Conservation (phyloP, 1,140 invertebrate species). For the Pseudomyrmex dendroicus region DNA sequence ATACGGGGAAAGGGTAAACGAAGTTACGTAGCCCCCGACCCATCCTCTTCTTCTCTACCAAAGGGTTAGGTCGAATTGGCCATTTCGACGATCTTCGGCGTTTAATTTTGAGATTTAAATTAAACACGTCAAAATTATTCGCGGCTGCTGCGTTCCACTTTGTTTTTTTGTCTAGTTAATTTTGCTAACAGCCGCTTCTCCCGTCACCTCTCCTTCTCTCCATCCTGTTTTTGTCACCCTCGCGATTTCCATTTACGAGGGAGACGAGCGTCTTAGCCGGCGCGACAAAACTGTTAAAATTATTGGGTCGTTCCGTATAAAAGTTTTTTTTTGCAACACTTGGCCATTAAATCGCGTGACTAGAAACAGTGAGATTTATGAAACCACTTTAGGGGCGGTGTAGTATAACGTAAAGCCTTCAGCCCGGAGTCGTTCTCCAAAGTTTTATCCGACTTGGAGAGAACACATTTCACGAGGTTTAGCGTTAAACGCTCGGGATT, state of each 20-base stretch:
- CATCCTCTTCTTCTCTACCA: too few relatives aligned
- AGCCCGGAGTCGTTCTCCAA: constrained; percentile 8
- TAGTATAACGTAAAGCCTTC: constrained; percentile 19
- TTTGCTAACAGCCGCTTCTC: neutral
- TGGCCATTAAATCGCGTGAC: constrained; percentile 27
- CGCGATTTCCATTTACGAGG: neutral
- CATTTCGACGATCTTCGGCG: neutral
- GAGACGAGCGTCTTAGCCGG: neutral
- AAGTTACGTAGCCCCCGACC: too few relatives aligned
- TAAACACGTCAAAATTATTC: neutral
- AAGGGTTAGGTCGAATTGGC: neutral
- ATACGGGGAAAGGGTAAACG: too few relatives aligned
- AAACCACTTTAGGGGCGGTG: constrained; percentile 18
- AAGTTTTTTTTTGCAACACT: constrained; percentile 20
- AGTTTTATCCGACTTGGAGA: constrained; percentile 31
- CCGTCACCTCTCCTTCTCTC: too few relatives aligned
- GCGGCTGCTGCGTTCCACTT: neutral
- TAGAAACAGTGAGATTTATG: constrained; percentile 40
- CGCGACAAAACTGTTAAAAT: constrained; percentile 36
- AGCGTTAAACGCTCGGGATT: constrained; percentile 11
- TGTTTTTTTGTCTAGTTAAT: neutral
- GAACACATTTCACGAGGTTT: constrained; percentile 7
- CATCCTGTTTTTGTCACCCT: neutral
- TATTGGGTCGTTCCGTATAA: constrained; percentile 31
- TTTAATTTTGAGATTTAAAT: neutral